Evolutionary conservation across 2,797 vertebrate genomes (phyloP).

Genomic region (Eurystomus glaucurus): DNA sequence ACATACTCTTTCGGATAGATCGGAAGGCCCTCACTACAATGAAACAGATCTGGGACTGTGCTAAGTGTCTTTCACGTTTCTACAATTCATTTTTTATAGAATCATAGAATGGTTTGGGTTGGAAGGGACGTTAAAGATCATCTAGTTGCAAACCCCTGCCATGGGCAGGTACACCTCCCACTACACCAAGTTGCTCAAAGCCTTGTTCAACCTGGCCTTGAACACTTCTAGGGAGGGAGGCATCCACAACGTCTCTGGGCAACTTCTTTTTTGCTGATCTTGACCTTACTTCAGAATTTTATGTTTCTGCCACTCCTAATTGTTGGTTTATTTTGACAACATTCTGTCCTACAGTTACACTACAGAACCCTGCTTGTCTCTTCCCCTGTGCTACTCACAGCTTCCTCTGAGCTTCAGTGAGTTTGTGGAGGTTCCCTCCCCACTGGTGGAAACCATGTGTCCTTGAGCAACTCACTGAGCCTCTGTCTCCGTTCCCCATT

Average conservation of each 20-base stretch:
- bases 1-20: too few species aligned
- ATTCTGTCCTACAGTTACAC: neutral
- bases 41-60: neutral
- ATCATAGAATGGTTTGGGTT: neutral
- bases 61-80: neutral
- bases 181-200: neutral
- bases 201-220: neutral
- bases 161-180: neutral
- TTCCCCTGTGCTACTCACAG: neutral
- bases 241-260: neutral
- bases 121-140: neutral
- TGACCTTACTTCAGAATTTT: neutral
- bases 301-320: neutral
- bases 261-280: neutral
- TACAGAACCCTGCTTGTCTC: neutral
- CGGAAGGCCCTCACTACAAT: neutral
- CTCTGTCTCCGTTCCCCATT: neutral
- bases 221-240: neutral
- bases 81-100: neutral
- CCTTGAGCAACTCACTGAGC: neutral
- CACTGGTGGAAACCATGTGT: neutral
- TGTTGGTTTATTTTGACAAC: neutral
- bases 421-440: neutral
- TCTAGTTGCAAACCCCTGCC: neutral
- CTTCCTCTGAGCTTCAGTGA: neutral